Percentiles rank a stretch among this genome's conserved stretches.
phyloP scores from a whole-genome alignment of 1,140 invertebrate species.

The Zaprionus camerounensis region DNA sequence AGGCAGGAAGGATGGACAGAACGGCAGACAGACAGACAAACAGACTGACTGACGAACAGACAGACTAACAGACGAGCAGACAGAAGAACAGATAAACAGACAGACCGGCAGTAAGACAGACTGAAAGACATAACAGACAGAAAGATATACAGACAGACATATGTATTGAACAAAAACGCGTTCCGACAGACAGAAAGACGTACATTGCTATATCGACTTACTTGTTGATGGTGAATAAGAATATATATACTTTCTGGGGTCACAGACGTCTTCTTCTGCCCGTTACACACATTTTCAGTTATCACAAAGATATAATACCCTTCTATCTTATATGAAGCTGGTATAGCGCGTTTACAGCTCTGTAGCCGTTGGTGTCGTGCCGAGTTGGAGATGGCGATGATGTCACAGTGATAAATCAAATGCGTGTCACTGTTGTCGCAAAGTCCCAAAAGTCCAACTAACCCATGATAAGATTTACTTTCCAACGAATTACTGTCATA shows the following conservation, averaged over 20 bases:
- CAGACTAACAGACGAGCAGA: too few species aligned
- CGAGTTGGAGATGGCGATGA: constrained; percentile 12
- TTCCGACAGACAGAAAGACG: too few species aligned
- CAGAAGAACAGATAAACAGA: too few species aligned
- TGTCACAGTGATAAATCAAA: constrained; percentile 48
- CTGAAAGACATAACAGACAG: too few species aligned
- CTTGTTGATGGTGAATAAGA: too few species aligned
- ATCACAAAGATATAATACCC: background rate
- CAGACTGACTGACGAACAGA: too few species aligned
- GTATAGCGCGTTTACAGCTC: background rate
- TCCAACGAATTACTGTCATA: constrained; percentile 32
- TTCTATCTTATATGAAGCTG: background rate
- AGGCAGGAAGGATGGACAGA: too few species aligned
- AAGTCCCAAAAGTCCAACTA: constrained; percentile 2
- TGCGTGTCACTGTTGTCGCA: constrained; percentile 25
- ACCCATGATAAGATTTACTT: constrained; percentile 33
- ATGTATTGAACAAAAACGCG: too few species aligned
- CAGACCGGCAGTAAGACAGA: too few species aligned
- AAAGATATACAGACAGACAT: accelerated
- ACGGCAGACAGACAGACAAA: too few species aligned
- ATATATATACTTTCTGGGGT: too few species aligned
- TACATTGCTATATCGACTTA: too few species aligned
- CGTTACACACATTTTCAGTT: background rate
- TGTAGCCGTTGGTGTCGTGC: constrained; percentile 16
- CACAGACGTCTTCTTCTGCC: background rate